Evolutionary conservation across 2,797 vertebrate species (phyloP).

Genomic region (Alauda arvensis): DNA sequence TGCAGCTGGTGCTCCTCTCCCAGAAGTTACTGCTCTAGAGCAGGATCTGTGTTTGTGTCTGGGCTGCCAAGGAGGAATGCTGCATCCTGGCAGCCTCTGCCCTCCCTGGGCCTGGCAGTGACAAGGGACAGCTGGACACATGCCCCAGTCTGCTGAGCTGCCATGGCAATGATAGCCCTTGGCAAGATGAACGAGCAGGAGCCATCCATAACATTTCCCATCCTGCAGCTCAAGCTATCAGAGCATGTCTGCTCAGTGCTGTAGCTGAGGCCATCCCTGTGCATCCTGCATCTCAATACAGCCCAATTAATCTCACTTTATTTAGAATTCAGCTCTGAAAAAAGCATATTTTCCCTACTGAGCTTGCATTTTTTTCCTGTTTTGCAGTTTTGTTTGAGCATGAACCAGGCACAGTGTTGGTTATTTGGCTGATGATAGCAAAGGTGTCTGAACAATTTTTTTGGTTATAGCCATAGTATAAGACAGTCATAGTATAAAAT

Average conservation of each 20-base stretch:
- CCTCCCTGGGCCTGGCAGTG: not conserved
- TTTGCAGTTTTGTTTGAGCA: not conserved
- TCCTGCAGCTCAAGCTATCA: constrained; percentile 12
- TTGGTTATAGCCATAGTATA: not conserved
- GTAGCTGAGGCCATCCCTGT: not conserved
- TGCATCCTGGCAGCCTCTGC: not conserved
- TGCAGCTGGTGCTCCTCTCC: not conserved
- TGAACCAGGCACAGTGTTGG: not conserved
- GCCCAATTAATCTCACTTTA: constrained; percentile 32
- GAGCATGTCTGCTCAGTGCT: not conserved
- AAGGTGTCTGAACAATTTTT: not conserved
- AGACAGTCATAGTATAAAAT: not conserved
- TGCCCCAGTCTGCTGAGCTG: not conserved
- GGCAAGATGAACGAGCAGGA: not conserved
- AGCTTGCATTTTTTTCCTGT: not conserved
- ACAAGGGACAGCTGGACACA: not conserved
- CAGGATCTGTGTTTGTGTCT: not conserved
- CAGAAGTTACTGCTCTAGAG: not conserved
- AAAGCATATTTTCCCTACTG: not conserved
- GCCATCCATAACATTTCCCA: not conserved
- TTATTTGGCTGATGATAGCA: not conserved
- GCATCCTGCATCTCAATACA: not conserved
- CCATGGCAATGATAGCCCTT: constrained; percentile 21
- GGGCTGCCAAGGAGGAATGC: constrained; percentile 2
- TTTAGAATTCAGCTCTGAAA: not conserved